Evolutionary conservation across 2,888 invertebrate species (phyloP), one percentile per base, ranked within the genome.

Genomic region (Odontocolon sp.): DNA sequence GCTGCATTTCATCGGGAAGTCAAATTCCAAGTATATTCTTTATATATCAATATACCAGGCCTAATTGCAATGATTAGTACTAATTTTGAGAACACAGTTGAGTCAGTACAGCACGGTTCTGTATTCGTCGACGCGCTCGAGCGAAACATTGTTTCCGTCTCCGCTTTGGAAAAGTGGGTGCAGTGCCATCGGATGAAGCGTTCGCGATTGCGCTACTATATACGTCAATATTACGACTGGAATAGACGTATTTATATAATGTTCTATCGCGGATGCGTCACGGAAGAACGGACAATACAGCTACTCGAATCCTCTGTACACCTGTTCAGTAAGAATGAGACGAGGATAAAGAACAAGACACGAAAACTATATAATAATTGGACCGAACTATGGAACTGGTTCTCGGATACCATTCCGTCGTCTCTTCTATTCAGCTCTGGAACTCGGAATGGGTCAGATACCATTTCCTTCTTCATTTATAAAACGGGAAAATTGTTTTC

Each of bases 61-160:
- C 57, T 78, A 78, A 78, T 76, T 78, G 64, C 72, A 61, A 70
- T 76, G 57, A 80, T 78, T 78, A 69, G 45, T 31, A 42, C 73
- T 79, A 33, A 77, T 78, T 80, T 68, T 64, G 68, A 71, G 64
- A 77, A 74, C 64, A 16, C 5, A n/a, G 36, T 33, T 26, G 16
- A 54, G 52, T 26, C 16, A 6, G 52, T 16, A 42, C 36, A 28
- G 38, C 31, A 57, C 11, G 3, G 28, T 68, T 47, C 18, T n/a
- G 31, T 45, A 18, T 45, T 28, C 6, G 21, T 45, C 9, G 11
- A 23, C 40, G 52, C 71, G 66, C 61, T 81, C 70, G 68, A 71
- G 68, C 79, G 69, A 73, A 79, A 81, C 77, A 78, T 79, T 66
- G 75, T 78, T 79, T 81, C 81, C 81, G 79, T 79, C 76, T 76